Conservation (phyloP, 2,888 invertebrate species). For the Drosophila falleni region DNA sequence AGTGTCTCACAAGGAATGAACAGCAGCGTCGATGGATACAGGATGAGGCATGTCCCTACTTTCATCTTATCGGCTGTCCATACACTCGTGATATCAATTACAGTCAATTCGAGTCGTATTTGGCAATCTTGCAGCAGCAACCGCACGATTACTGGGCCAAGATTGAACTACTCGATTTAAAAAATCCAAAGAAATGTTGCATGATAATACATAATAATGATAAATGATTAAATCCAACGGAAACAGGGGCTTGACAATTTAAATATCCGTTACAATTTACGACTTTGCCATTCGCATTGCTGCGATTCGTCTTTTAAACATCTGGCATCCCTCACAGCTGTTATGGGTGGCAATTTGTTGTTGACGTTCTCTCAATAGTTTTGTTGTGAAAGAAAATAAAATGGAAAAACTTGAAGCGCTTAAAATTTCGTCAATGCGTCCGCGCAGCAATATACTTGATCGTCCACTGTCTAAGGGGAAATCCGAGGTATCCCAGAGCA, state of each 20-base stretch:
- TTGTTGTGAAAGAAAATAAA: slow-evolving; percentile 39
- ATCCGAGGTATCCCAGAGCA: slow-evolving; percentile 95
- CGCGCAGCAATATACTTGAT: slow-evolving; percentile 90
- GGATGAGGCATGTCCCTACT: slow-evolving; percentile 57
- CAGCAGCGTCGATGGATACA: slow-evolving; percentile 58
- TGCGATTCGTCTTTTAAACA: neutral
- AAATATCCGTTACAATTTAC: neutral
- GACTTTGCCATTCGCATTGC: slow-evolving; percentile 30
- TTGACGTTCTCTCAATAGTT: slow-evolving; percentile 9
- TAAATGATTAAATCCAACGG: neutral
- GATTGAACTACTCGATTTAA: slow-evolving; percentile 31
- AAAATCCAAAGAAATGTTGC: slow-evolving; percentile 29
- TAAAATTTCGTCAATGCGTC: slow-evolving; percentile 84
- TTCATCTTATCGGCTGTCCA: slow-evolving; percentile 48
- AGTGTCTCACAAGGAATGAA: neutral
- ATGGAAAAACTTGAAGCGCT: slow-evolving; percentile 84
- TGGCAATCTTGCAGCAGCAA: slow-evolving; percentile 61
- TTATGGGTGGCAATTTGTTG: slow-evolving; percentile 19
- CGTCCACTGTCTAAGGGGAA: slow-evolving; percentile 96
- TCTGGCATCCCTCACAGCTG: slow-evolving; percentile 48
- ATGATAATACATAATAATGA: neutral
- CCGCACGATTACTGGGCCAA: slow-evolving; percentile 67
- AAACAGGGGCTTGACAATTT: neutral
- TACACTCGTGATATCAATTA: slow-evolving; percentile 58
- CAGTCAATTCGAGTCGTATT: slow-evolving; percentile 70